Evolutionary conservation across 2,888 invertebrate genomes (phyloP).

Genomic region (Athripsodes cinereus): DNA sequence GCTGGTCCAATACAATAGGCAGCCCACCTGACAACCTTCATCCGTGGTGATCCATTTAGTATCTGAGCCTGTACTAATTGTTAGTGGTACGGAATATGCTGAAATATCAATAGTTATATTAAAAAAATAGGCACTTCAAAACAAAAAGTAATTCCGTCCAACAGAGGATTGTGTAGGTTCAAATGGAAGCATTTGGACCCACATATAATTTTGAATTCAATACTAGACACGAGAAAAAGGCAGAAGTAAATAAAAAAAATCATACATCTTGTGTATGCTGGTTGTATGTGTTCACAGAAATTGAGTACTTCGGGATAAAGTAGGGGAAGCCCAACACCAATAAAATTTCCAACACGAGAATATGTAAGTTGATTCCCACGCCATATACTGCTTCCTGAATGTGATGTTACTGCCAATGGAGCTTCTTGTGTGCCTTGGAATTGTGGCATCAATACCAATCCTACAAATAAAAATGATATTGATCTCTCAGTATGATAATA

Average conservation of each 20-base stretch:
- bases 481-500: not conserved
- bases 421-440: not conserved
- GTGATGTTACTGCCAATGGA: conserved; percentile 10
- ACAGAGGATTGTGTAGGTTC: too few species aligned
- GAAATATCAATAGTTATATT: not conserved
- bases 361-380: not conserved
- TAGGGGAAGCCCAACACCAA: not conserved
- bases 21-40: conserved; percentile 24
- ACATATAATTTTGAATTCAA: too few species aligned
- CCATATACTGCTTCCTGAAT: conserved; percentile 19
- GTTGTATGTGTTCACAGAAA: conserved; percentile 5
- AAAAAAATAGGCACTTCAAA: too few species aligned
- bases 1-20: conserved; percentile 23
- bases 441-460: conserved; percentile 5
- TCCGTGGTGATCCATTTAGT: not conserved
- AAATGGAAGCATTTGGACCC: too few species aligned
- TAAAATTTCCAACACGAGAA: conserved; percentile 10
- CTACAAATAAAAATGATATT: not conserved
- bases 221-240: too few species aligned
- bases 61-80: not conserved
- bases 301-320: conserved; percentile 19
- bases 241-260: too few species aligned
- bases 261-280: not conserved
- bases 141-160: too few species aligned
- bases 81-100: conserved; percentile 6